Conservation (phyloP, 2,797 vertebrate genomes). For the Aselliscus stoliczkanus region DNA sequence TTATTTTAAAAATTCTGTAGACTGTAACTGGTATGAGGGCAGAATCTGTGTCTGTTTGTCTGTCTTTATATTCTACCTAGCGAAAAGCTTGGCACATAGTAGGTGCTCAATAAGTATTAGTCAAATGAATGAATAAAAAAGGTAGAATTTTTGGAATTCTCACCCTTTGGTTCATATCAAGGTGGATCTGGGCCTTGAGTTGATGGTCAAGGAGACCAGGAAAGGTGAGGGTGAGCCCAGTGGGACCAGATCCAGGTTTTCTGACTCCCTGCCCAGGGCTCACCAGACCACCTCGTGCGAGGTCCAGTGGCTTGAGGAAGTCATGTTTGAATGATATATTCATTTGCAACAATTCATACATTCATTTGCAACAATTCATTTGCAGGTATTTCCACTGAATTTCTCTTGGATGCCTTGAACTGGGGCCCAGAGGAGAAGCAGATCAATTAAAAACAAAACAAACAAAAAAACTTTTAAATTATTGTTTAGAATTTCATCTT, state of each 20-base stretch:
- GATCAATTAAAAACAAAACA: background rate
- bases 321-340: slow-evolving; percentile 17
- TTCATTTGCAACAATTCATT: slow-evolving; percentile 34
- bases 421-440: background rate
- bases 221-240: background rate
- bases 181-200: background rate
- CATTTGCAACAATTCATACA: slow-evolving; percentile 24
- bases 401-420: slow-evolving; percentile 28
- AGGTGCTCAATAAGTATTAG: background rate
- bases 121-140: background rate
- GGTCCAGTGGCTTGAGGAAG: background rate
- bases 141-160: background rate
- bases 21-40: background rate
- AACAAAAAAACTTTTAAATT: background rate
- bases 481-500: slow-evolving; percentile 33
- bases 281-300: background rate
- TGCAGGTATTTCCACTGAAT: slow-evolving; percentile 4
- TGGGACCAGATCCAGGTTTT: background rate
- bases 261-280: background rate
- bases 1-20: background rate
- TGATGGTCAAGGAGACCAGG: background rate
- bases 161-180: background rate
- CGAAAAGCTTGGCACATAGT: background rate
- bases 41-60: background rate
- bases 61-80: background rate